Conservation (phyloP, 2,113 vertebrate genomes). For the Menura novaehollandiae region DNA sequence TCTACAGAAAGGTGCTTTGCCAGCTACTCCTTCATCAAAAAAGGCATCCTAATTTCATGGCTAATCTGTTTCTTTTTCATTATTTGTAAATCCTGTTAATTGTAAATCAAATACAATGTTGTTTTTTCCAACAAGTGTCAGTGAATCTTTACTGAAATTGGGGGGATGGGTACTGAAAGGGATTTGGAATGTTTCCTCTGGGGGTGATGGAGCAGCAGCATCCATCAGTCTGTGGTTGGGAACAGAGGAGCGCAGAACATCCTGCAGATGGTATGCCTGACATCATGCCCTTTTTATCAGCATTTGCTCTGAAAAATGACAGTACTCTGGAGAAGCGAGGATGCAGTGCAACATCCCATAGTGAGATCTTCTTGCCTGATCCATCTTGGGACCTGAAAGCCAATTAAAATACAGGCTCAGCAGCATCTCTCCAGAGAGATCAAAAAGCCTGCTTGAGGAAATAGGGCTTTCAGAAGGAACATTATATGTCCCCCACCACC, state of each 20-base stretch:
- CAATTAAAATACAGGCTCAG: background rate
- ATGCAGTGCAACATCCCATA: background rate
- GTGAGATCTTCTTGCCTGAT: background rate
- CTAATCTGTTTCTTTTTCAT: slow-evolving; percentile 62
- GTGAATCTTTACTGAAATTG: slow-evolving; percentile 3
- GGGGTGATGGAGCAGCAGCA: background rate
- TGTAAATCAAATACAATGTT: slow-evolving; percentile 77
- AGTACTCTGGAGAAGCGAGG: background rate
- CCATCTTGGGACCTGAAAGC: background rate
- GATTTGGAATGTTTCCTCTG: background rate
- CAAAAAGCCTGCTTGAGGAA: background rate
- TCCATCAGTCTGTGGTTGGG: background rate
- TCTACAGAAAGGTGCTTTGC: slow-evolving; percentile 36
- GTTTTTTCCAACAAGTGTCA: slow-evolving; percentile 70
- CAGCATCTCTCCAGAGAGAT: background rate
- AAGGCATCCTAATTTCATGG: slow-evolving; percentile 48
- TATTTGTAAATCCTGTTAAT: slow-evolving; percentile 78
- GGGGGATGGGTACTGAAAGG: background rate
- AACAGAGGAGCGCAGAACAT: background rate
- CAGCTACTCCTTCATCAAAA: slow-evolving; percentile 47
- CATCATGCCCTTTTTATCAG: background rate
- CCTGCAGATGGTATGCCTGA: slow-evolving; percentile 10
- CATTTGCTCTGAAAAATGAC: slow-evolving; percentile 37
- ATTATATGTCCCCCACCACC: background rate
- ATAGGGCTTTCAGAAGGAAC: background rate